Base-by-base conservation (phyloP, 37 sponge, comb jelly and placozoan species). In the Spongilla lacustris region DNA sequence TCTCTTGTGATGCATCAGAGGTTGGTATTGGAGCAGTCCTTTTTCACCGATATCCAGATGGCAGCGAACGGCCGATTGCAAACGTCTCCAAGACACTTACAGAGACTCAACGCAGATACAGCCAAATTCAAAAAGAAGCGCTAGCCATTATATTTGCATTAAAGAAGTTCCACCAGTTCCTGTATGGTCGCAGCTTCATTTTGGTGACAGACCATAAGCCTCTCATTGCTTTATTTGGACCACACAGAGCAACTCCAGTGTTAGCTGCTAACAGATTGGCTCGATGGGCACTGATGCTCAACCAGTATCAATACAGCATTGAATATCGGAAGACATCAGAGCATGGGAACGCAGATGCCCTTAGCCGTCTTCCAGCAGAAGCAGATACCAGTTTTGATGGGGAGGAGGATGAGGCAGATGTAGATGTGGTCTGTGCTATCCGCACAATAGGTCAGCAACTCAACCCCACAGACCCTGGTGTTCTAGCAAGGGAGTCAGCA, bases 341-440 rank as follows among this genome's bases (percentile, higher is more conserved):
- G 21, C 91, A 91, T 69, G 69, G 68, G n/a, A 91, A 91, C 69
- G 87, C 92, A 50, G 92, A 91, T 79, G 84, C 70, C 19, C 71
- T 83, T n/a, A 84, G 88, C 30, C 80, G 87, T 17, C 37, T 91
- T 6, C 85, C 83, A 46, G 46, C 46, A 46, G 75, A 27, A 74
- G 35, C 75, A 28, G 75, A 74, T 36, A 23, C 75, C 35, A 36
- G 35, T 36, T 71, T 27, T 31, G 30, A 30, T 30, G 30, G 30
- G 46, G 46, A 46, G 46, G 46, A 46, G 46, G 46, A 46, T 46
- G 46, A 46, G 46, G 46, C 46, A 46, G 46, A 46, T 46, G 46
- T 46, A 46, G 46, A 46, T 46, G 46, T 46, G 46, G 46, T 46
- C 46, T 46, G 46, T 46, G 46, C 46, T 8, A 46, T 46, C 8